Evolutionary conservation across 2,113 vertebrate species (phyloP).

Genomic region (Eurypyga helias): DNA sequence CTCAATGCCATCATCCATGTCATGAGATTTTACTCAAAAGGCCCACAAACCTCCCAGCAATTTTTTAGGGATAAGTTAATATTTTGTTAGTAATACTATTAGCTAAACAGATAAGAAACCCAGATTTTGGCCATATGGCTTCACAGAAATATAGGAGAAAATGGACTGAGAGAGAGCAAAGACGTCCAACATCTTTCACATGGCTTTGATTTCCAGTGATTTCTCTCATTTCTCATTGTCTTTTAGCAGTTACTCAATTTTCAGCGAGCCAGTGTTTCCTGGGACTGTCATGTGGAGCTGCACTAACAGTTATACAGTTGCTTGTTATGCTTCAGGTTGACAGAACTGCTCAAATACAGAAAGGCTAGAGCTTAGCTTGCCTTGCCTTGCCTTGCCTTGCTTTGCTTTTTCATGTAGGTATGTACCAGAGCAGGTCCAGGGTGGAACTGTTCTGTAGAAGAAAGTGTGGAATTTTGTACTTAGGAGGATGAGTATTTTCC

Average conservation of each 20-base stretch:
- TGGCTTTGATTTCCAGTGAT: neutral
- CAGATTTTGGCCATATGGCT: neutral
- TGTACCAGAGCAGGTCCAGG: neutral
- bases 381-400: neutral
- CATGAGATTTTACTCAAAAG: neutral
- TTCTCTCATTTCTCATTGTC: neutral
- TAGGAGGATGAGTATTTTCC: neutral
- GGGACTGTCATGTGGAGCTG: neutral
- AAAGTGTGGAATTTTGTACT: neutral
- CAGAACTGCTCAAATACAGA: neutral
- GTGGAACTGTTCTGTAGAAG: neutral
- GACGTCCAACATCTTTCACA: neutral
- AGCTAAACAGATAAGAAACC: neutral
- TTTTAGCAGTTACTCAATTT: neutral
- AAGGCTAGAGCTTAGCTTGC: fast-evolving
- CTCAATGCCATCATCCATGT: no score
- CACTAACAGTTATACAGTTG: neutral
- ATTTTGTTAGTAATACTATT: neutral
- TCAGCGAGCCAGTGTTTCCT: neutral
- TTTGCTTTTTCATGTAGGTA: neutral
- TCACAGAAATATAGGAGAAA: neutral
- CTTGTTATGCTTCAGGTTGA: neutral
- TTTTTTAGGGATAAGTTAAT: neutral
- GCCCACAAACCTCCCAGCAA: neutral
- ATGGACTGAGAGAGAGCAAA: neutral